Conservation (phyloP, 2,888 invertebrate species). For the Synergus itoensis region DNA sequence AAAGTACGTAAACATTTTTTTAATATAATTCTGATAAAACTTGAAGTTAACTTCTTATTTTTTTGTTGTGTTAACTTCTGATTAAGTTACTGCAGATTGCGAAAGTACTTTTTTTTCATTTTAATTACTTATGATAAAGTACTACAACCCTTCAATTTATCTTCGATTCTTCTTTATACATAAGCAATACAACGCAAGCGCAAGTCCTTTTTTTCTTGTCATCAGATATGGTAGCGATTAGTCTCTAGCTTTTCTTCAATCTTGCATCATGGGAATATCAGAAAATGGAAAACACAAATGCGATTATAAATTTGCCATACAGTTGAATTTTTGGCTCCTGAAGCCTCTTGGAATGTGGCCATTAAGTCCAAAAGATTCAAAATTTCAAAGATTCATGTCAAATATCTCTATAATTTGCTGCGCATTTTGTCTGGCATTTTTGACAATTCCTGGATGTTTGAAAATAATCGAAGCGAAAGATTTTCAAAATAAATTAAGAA, state of each 20-base stretch:
- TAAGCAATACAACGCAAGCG: background rate
- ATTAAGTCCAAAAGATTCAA: background rate
- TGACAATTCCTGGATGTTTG: background rate
- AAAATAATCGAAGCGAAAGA: background rate
- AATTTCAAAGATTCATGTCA: background rate
- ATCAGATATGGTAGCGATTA: background rate
- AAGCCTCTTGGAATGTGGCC: background rate
- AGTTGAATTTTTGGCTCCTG: background rate
- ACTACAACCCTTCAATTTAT: background rate
- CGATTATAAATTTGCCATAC: background rate
- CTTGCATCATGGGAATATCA: conserved; percentile 2
- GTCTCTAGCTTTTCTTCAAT: background rate
- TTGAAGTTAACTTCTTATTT: too few relatives aligned
- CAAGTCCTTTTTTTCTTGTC: background rate
- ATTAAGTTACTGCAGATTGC: background rate
- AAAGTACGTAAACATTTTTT: too few relatives aligned
- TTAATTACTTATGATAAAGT: background rate
- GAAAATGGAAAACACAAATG: background rate
- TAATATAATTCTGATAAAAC: too few relatives aligned
- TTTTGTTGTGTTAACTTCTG: too few relatives aligned
- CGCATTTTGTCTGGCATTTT: background rate
- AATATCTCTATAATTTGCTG: background rate
- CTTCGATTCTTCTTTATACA: background rate
- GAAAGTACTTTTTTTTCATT: background rate
- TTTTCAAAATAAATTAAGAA: background rate